Conservation (phyloP, 2,797 vertebrate genomes). For the Remorina albescens region DNA sequence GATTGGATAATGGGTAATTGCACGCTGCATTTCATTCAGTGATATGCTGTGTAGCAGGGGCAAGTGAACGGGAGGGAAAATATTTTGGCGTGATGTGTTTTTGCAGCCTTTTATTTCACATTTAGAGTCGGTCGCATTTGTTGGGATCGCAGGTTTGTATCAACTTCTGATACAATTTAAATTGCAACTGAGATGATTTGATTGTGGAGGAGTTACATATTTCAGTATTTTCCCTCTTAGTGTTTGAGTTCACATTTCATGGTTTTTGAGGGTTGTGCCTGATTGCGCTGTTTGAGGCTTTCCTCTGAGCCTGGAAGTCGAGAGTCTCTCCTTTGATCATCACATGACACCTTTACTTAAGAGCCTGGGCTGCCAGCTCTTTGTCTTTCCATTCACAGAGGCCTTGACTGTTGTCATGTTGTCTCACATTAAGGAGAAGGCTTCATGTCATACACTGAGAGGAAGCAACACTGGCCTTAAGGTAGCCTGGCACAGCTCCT, state of each 20-base stretch:
- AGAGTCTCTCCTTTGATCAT: slow-evolving; percentile 55
- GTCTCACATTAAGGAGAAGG: slow-evolving; percentile 62
- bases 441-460: slow-evolving; percentile 57
- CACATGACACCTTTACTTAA: slow-evolving; percentile 65
- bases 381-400: slow-evolving; percentile 46
- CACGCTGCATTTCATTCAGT: slow-evolving; percentile 73
- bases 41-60: slow-evolving; percentile 59
- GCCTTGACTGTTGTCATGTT: slow-evolving; percentile 62
- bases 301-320: slow-evolving; percentile 24
- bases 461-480: slow-evolving; percentile 65
- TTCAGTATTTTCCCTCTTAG: slow-evolving; percentile 6
- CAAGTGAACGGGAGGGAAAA: slow-evolving; percentile 47
- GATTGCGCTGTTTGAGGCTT: slow-evolving; percentile 38
- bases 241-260: slow-evolving; percentile 25
- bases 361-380: slow-evolving; percentile 38
- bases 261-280: slow-evolving; percentile 14
- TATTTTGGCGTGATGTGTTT: slow-evolving; percentile 59
- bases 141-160: slow-evolving; percentile 59
- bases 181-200: slow-evolving; percentile 57
- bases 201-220: slow-evolving; percentile 26
- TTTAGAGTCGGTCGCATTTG: slow-evolving; percentile 48
- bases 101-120: slow-evolving; percentile 67
- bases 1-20: slow-evolving; percentile 80
- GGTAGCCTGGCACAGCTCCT: slow-evolving; percentile 35
- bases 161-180: slow-evolving; percentile 55